Evolutionary conservation across 2,797 vertebrate species (phyloP), one percentile per base, ranked within the genome.

Genomic region (Syngnathus acus): DNA sequence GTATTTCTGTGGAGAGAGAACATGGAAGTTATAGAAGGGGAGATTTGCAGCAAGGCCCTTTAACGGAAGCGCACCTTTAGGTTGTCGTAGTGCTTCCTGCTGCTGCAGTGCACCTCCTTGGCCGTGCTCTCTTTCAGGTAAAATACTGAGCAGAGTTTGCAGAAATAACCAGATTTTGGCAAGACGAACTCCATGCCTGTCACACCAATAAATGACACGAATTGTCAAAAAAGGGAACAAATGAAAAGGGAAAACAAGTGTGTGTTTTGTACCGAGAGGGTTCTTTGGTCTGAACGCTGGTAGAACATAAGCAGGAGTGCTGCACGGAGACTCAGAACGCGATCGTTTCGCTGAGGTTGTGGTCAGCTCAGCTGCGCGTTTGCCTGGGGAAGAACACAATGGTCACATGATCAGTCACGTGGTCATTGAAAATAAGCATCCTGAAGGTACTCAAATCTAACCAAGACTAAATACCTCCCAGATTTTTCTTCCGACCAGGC

Each of bases 101-200:
- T 92, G 81, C 87, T 89, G 84, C 93, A 95, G 88, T 95, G 95
- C 6, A 85, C 79, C 1, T 87, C 87, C 86, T 91, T 92, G 32
- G 93, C 92, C 0, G 76, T 73, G 38, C 40, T 64, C 26, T 94
- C 89, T 1, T 85, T 90, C 6, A 92, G 81, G 23, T 92, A 96
- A 86, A 94, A 94, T 6, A 93, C 79, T 0, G 90, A 93, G 84
- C 94, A 96, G 53, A 96, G 90, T 55, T 92, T 90, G 68, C 95
- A 96, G 87, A 78, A 86, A 55, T 19, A 87, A 0, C 83, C 84
- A 0, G 66, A 72, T 53, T 78, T 86, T 0, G 76, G 79, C 26
- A 83, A 74, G 1, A 86, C 72, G 1, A 82, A 82, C 68, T 85
- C 77, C 63, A 65, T 70, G 71, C 87, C 87, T 89, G 73, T 32